Percentiles rank a stretch among this genome's conserved stretches.
Conservation (phyloP, 2,113 vertebrate genomes). For the Platysternon megacephalum region DNA sequence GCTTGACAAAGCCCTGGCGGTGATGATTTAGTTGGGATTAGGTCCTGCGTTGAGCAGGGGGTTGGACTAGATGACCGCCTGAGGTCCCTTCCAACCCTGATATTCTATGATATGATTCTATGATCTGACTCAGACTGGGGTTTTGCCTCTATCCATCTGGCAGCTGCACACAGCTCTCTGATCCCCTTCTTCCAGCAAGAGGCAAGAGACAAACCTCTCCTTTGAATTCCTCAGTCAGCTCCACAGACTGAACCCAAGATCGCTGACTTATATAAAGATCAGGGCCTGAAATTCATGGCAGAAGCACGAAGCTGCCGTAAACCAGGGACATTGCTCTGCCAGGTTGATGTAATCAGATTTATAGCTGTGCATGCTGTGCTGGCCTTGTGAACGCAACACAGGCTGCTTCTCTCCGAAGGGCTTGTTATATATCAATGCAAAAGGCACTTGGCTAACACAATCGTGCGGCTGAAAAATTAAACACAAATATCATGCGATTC, state of each 20-base stretch:
- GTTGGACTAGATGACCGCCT: no score
- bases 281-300: background rate
- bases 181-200: background rate
- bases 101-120: no score
- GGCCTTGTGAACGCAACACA: background rate
- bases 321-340: rapidly evolving
- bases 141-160: background rate
- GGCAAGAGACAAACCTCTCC: background rate
- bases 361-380: background rate
- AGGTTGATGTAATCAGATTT: background rate
- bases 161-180: rapidly evolving
- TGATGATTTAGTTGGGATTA: no score
- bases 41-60: no score
- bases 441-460: background rate
- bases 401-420: background rate
- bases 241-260: background rate
- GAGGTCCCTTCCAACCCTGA: no score
- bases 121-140: background rate
- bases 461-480: background rate
- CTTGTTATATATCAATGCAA: background rate
- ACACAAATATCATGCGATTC: background rate
- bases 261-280: rapidly evolving
- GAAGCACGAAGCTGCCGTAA: background rate
- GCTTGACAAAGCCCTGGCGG: no score
- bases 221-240: background rate